Evolutionary conservation across 2,113 vertebrate species (phyloP), one percentile per base, ranked within the genome.

Genomic region (Bombycilla garrulus): DNA sequence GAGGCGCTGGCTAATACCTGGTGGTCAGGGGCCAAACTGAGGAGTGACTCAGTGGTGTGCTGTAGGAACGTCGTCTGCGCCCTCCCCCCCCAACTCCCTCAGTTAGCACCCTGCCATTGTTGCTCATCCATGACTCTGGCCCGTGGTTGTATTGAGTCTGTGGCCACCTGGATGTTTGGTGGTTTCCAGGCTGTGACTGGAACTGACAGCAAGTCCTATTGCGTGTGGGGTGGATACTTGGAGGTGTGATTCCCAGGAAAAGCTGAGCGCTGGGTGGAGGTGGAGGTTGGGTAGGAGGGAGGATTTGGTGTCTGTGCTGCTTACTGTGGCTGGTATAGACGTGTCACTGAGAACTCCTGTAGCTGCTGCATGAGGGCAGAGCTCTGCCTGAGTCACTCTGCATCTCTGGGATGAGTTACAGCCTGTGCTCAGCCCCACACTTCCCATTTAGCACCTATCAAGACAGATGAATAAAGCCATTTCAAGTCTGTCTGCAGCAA

Each of bases 81-180:
- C n/a, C n/a, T n/a, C n/a, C 84, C 76, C 66, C 91, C 38, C 40
- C 15, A 4, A 38, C 40, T 73, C 71, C 73, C 44, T 51, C 16
- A 10, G 29, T 65, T 81, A 57, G 23, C 86, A 36, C n/a, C 62
- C 76, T 58, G 61, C 4, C 0, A 0, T 6, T 5, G 51, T 22
- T 90, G 47, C 92, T 93, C 90, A 88, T 40, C 56, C 67, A 5
- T 18, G 0, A 4, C 71, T 82, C 94, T 11, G 2, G 40, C 56
- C 70, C 1, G 0, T 1, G 4, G 19, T 7, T 2, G 11, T 35
- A 17, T 22, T 65, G 50, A 21, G 6, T 35, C 82, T 23, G 10
- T 0, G 17, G 19, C 78, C 78, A 90, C 71, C 81, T 83, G 71
- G 86, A 11, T 10, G 15, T 45, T 21, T 44, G 90, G 54, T 80